These are phyloP conservation scores for Zaprionus vittiger DNA, from an alignment of 1,140 invertebrate species.

Conservation along the genomic window DNA sequence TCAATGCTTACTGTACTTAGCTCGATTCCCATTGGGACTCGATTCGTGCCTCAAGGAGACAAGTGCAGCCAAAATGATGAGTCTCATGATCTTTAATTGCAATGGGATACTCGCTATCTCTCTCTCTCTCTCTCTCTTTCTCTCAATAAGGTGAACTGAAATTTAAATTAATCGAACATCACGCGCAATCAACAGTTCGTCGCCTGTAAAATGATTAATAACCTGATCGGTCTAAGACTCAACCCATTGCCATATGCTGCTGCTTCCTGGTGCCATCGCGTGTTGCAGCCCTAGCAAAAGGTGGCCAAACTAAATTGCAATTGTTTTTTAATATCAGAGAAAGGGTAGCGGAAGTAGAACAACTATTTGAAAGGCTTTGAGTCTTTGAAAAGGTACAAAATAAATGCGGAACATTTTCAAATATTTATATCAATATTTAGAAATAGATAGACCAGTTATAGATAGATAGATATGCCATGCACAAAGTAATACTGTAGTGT, in stretches of 20 bases:
- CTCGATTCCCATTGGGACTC: not conserved
- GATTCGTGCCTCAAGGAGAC: constrained; percentile 49
- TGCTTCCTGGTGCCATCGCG: constrained; percentile 33
- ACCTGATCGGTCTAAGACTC: constrained; percentile 23
- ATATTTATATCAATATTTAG: no score
- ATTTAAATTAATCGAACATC: constrained; percentile 77
- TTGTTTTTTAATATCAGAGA: constrained; percentile 30
- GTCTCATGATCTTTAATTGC: constrained; percentile 65
- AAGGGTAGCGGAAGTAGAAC: not conserved
- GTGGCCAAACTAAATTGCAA: constrained; percentile 51
- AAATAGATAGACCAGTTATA: no score
- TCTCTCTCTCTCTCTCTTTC: not conserved
- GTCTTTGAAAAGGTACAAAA: not conserved
- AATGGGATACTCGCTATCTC: not conserved
- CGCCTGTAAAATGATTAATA: constrained; percentile 62
- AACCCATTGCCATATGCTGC: constrained; percentile 18
- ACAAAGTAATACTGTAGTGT: no score
- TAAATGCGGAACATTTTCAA: no score
- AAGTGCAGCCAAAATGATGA: constrained; percentile 67
- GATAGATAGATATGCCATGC: no score
- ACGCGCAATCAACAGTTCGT: constrained; percentile 71
- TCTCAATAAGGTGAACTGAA: constrained; percentile 44
- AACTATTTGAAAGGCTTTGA: not conserved
- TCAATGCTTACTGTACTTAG: constrained; percentile 16
- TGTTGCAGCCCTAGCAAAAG: constrained; percentile 22